phyloP scores from a whole-genome alignment of 2,113 vertebrate genomes.

The Ceyx cyanopectus region DNA sequence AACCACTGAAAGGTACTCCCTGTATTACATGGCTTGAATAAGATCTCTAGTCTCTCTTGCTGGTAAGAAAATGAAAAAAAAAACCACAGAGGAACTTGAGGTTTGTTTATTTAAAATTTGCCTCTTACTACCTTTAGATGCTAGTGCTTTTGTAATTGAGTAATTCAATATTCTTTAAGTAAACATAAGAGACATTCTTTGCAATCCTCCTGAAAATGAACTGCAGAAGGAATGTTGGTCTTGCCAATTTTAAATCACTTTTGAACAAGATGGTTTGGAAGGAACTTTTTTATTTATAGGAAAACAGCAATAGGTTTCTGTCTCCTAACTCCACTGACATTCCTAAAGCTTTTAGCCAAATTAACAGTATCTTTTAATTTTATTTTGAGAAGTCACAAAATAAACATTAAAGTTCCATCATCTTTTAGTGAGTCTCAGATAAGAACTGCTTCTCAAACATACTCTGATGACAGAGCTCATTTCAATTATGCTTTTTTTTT shows the following conservation, averaged over 20 bases:
- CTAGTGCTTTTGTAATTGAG: conserved; percentile 9
- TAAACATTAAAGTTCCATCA: background rate
- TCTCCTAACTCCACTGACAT: background rate
- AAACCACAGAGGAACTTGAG: background rate
- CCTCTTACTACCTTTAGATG: conserved; percentile 24
- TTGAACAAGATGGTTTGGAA: background rate
- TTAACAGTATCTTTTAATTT: background rate
- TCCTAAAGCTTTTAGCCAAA: background rate
- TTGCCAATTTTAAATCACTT: conserved; percentile 22
- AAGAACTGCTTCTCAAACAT: background rate
- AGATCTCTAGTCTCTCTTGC: background rate
- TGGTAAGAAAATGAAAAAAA: conserved; percentile 23
- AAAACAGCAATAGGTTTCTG: background rate
- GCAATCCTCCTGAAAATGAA: conserved; percentile 51
- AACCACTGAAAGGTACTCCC: background rate
- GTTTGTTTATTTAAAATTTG: conserved; percentile 48
- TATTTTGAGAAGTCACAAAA: background rate
- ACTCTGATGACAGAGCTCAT: background rate
- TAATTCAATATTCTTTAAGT: conserved; percentile 50
- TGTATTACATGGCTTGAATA: background rate
- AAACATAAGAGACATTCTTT: conserved; percentile 55
- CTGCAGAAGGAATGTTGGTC: conserved; percentile 25
- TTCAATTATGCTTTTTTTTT: background rate
- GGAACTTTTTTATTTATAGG: background rate
- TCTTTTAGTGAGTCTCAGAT: background rate